These are phyloP conservation scores for Diarsia dahlii DNA, from an alignment of 2,888 invertebrate genomes.

Conservation along the genomic window DNA sequence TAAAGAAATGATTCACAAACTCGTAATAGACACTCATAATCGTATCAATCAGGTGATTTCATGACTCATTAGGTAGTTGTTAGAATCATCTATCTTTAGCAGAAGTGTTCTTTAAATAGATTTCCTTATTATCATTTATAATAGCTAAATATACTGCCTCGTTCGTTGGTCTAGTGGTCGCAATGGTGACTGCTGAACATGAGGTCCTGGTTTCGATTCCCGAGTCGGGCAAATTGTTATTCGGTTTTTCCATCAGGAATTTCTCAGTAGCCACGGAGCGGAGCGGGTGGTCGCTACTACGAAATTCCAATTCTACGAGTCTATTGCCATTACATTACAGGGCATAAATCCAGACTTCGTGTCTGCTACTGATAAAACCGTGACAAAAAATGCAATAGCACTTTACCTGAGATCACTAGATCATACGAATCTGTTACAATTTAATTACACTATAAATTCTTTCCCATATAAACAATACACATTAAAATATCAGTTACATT, in stretches of 20 bases:
- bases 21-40: neutral
- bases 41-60: conserved; percentile 28
- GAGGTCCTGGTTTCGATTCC: too few relatives aligned
- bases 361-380: neutral
- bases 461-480: conserved; percentile 39
- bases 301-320: too few relatives aligned
- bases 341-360: neutral
- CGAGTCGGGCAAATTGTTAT: too few relatives aligned
- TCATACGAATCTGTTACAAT: neutral
- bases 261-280: too few relatives aligned
- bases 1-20: conserved; percentile 26
- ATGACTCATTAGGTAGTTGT: conserved; percentile 7
- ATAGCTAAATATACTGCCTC: neutral
- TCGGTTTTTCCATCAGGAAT: too few relatives aligned
- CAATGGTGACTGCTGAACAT: too few relatives aligned
- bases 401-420: neutral
- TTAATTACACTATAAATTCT: conserved; percentile 7
- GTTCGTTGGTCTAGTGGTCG: too few relatives aligned
- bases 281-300: too few relatives aligned
- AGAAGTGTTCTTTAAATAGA: neutral
- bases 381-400: neutral
- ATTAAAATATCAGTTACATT: conserved; percentile 43
- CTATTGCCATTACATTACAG: neutral
- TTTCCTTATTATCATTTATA: neutral
- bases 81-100: neutral